Evolutionary conservation across 2,888 invertebrate species (phyloP), one percentile per base, ranked within the genome.

Genomic region (Caenorhabditis wallacei): DNA sequence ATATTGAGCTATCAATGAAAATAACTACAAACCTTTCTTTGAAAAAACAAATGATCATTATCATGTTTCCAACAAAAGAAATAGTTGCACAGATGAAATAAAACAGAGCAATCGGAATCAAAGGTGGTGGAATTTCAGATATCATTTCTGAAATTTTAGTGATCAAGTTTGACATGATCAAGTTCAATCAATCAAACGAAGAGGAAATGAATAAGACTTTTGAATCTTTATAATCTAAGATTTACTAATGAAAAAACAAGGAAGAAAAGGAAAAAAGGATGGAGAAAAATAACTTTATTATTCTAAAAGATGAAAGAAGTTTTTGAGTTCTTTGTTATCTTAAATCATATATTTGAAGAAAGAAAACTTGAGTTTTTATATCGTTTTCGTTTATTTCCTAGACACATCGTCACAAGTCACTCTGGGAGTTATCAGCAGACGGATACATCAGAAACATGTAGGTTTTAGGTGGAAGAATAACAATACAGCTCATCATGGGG

Each of bases 31-130:
- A 48, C 75, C 66, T 48, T 40, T 75, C 75, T 18, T 26, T 75
- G 26, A 75, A 11, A 37, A 75, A 75, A 11, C 75, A 75, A 24
- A 75, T 37, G 51, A 75, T 59, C 75, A 75, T 75, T 5, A 75
- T 59, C 20, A 54, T 57, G 40, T 75, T 75, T 48, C 75, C 75
- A 20, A 59, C 20, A 5, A 66, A n/a, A 8, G 66, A 66, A 57
- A 75, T n/a, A 37, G 26, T 18, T 4, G 75, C 75, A 66, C 75
- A 75, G 5, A 75, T 7, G 8, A 75, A 57, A 37, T 75, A 75
- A 40, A 75, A 75, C 18, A 75, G 5, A 20, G 75, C 75, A 37
- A 75, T 75, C 24, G 75, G 75, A 57, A 75, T 75, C 8, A 75
- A 51, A 2, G 64, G 68, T 2, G 59, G 59, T n/a, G 75, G 64